A percentile compares a stretch with the other conserved stretches of the same genome.
phyloP scores from a whole-genome alignment of 2,113 vertebrate species.

The Tachysurus fulvidraco region DNA sequence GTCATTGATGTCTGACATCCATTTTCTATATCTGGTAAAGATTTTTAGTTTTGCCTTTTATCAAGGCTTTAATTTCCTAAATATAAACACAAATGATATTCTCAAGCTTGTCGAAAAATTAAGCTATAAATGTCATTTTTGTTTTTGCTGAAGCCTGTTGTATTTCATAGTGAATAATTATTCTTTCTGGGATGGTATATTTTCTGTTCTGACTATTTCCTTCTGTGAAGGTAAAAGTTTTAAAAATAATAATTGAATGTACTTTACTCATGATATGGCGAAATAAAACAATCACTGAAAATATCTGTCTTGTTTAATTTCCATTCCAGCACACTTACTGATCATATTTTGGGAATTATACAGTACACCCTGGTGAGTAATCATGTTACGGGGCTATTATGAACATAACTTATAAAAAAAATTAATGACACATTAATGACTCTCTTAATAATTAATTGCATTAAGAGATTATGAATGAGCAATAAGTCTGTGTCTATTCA shows the following conservation, averaged over 20 bases:
- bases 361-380: too few relatives aligned
- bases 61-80: neutral
- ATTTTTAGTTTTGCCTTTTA: neutral
- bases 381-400: too few relatives aligned
- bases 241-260: slow-evolving; percentile 37
- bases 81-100: too few relatives aligned
- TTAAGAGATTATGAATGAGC: neutral
- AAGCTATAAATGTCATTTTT: neutral
- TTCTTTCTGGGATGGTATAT: neutral
- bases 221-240: slow-evolving; percentile 37
- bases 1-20: neutral
- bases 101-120: neutral
- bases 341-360: neutral
- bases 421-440: too few relatives aligned
- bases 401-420: too few relatives aligned
- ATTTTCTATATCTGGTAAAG: neutral
- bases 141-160: neutral
- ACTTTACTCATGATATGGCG: slow-evolving; percentile 44
- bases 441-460: too few relatives aligned
- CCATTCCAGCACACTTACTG: neutral
- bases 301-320: neutral
- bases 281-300: slow-evolving; percentile 53
- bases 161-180: slow-evolving; percentile 28
- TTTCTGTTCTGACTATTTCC: slow-evolving; percentile 24
- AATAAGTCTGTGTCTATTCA: slow-evolving; percentile 24